Evolutionary conservation across 92 coral and sea anemone genomes (phyloP).

Genomic region (Epizoanthus rinbou): DNA sequence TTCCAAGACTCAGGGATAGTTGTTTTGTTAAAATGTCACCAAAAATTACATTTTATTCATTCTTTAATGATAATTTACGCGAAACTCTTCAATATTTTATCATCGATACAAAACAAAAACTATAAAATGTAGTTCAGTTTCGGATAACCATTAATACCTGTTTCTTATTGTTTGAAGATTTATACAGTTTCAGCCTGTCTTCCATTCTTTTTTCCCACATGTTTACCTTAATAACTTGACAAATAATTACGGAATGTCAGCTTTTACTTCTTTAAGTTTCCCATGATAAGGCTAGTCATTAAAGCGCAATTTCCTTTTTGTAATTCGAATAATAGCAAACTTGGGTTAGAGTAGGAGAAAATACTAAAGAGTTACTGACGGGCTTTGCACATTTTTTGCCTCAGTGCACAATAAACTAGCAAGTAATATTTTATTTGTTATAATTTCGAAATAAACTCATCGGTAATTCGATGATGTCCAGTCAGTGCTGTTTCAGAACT

Average conservation of each 20-base stretch:
- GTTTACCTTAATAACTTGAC: constrained; percentile 28
- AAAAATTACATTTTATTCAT: background rate
- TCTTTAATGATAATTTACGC: background rate
- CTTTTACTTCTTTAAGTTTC: constrained; percentile 8
- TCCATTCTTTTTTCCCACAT: constrained; percentile 43
- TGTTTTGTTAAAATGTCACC: background rate
- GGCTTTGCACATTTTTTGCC: background rate
- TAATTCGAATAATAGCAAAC: background rate
- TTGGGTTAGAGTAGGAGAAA: background rate
- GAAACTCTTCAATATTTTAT: background rate
- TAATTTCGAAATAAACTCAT: background rate
- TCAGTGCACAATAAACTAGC: constrained; percentile 8
- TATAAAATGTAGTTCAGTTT: background rate
- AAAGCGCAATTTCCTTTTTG: constrained; percentile 1
- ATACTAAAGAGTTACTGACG: background rate
- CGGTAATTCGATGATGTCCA: constrained; percentile 15
- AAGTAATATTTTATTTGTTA: constrained; percentile 22
- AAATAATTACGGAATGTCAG: constrained; percentile 36
- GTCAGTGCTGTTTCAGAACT: constrained; percentile 1
- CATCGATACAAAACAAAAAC: background rate
- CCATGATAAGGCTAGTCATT: constrained; percentile 3
- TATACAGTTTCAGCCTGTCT: constrained; percentile 30
- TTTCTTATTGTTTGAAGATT: constrained; percentile 6
- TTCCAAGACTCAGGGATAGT: too few relatives aligned
- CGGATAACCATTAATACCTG: background rate